A percentile compares a stretch with the other conserved stretches of the same genome.
phyloP scores from a whole-genome alignment of 2,888 invertebrate species.

The Phaedon cochleariae region DNA sequence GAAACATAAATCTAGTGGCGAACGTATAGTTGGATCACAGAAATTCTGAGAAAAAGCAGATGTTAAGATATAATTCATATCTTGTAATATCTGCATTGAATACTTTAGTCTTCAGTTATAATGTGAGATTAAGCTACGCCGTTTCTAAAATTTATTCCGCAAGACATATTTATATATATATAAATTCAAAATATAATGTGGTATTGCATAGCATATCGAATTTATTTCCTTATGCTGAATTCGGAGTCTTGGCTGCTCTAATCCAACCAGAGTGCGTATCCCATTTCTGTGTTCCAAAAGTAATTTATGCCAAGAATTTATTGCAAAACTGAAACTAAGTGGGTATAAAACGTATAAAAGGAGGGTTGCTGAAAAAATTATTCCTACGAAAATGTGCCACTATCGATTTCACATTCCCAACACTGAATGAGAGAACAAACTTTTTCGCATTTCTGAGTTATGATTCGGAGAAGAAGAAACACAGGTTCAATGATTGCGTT shows the following conservation, averaged over 20 bases:
- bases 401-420: too few species aligned
- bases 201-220: neutral
- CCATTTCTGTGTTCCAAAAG: neutral
- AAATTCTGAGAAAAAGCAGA: neutral
- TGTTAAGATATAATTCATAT: neutral
- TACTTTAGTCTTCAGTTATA: neutral
- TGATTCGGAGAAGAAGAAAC: neutral
- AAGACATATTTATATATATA: too few species aligned
- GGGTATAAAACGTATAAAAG: too few species aligned
- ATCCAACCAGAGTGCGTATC: neutral
- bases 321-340: neutral
- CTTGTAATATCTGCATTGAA: neutral
- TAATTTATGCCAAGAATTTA: neutral
- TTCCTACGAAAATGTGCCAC: too few species aligned
- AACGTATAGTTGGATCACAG: too few species aligned
- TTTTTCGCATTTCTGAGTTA: neutral
- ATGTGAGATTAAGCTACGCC: neutral
- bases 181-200: neutral
- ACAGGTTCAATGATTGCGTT: neutral
- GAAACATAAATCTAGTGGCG: too few species aligned
- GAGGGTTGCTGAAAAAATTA: neutral
- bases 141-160: neutral
- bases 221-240: neutral
- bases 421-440: too few species aligned
- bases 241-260: neutral